These are phyloP conservation scores for Caenorhabditis inopinata DNA, from an alignment of 1,140 invertebrate species.

Conservation along the genomic window DNA sequence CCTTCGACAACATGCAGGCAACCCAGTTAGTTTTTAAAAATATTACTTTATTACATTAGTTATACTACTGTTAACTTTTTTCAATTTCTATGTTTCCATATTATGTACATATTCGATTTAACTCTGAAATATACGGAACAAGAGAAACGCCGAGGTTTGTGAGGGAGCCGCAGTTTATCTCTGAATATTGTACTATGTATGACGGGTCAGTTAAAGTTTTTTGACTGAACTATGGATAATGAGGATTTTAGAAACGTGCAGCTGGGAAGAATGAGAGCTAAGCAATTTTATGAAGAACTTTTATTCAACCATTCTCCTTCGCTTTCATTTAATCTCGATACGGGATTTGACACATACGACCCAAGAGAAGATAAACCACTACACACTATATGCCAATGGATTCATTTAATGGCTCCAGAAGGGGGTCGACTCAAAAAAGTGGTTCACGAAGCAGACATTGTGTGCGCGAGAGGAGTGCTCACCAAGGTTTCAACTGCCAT, in stretches of 20 bases:
- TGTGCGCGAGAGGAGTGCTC: not conserved
- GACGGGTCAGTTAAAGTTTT: not conserved
- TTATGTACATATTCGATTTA: not conserved
- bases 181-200: not conserved
- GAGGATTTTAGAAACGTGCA: not conserved
- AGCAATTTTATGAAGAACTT: not conserved
- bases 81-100: not conserved
- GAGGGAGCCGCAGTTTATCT: not conserved
- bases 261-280: not conserved
- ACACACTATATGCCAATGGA: no score
- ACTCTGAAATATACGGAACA: not conserved
- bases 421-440: not conserved
- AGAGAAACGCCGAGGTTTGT: not conserved
- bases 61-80: no score
- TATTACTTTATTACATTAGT: not conserved
- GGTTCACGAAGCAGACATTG: not conserved
- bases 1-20: no score
- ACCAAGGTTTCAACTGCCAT: not conserved
- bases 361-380: not conserved
- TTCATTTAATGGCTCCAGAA: slow-evolving; percentile 9
- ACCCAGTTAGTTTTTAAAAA: not conserved
- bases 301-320: not conserved
- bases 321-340: not conserved
- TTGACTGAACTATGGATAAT: not conserved
- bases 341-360: not conserved